Evolutionary conservation across 2,888 invertebrate genomes (phyloP).

Genomic region (Encarsia formosa): DNA sequence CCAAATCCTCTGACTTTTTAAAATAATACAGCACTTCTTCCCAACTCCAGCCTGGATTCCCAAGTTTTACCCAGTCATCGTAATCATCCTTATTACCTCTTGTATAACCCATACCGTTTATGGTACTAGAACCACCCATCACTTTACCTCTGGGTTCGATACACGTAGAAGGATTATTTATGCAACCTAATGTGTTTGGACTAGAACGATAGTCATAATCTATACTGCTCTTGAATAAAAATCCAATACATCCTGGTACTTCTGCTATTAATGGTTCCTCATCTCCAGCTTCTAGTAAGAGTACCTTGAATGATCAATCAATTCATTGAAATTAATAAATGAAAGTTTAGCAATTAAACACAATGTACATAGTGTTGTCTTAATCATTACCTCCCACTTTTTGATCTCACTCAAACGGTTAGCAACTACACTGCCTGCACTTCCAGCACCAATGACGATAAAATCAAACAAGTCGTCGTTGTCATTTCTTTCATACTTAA

Average conservation of each 20-base stretch:
- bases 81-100: constrained; percentile 7
- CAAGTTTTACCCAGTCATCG: constrained; percentile 7
- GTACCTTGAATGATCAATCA: constrained; percentile 1
- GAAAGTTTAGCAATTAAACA: no score
- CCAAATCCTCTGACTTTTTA: constrained; percentile 11
- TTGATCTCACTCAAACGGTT: no score
- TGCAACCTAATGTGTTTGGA: neutral
- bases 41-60: constrained; percentile 13
- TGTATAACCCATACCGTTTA: constrained; percentile 10
- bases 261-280: constrained; percentile 10
- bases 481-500: no score
- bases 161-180: constrained; percentile 1
- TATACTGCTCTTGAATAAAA: constrained; percentile 6
- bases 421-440: no score
- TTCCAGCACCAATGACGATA: no score
- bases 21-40: constrained; percentile 9
- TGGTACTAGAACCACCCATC: constrained; percentile 12
- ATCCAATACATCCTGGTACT: neutral
- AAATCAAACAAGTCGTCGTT: no score
- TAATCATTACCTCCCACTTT: no score
- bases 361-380: no score
- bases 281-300: constrained; percentile 15
- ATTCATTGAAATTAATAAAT: no score
- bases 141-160: constrained; percentile 7
- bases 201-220: constrained; percentile 9